Conservation (phyloP, 2,113 vertebrate species). For the Monarcha castaneiventris region DNA sequence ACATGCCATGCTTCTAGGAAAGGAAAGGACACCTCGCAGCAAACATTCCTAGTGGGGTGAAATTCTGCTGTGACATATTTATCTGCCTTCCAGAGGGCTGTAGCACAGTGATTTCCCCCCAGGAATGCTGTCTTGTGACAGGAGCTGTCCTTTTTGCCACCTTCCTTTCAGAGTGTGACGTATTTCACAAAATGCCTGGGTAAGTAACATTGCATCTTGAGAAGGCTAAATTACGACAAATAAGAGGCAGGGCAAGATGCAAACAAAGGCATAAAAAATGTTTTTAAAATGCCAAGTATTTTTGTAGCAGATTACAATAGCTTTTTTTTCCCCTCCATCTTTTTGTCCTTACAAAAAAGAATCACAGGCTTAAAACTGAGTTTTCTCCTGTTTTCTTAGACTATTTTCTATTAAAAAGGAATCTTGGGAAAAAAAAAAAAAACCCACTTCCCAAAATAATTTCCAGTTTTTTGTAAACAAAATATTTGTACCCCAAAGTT, state of each 20-base stretch:
- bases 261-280: not conserved
- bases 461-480: slow-evolving; percentile 11
- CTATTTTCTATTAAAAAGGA: not conserved
- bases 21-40: not conserved
- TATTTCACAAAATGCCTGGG: slow-evolving; percentile 32
- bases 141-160: not conserved
- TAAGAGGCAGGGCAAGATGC: not conserved
- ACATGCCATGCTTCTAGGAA: not conserved
- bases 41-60: not conserved
- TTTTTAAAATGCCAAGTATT: not conserved
- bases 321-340: not conserved
- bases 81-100: not conserved
- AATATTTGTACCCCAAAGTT: slow-evolving; percentile 5
- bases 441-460: not conserved
- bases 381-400: not conserved
- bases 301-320: not conserved
- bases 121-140: not conserved
- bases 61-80: not conserved
- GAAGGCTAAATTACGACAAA: not conserved
- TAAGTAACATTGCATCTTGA: not conserved
- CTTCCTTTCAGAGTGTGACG: not conserved
- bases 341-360: not conserved
- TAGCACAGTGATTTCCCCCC: not conserved
- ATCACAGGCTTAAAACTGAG: not conserved
- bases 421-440: not conserved